Evolutionary conservation across 1,140 invertebrate genomes (phyloP).

Genomic region (Sitodiplosis mosellana): DNA sequence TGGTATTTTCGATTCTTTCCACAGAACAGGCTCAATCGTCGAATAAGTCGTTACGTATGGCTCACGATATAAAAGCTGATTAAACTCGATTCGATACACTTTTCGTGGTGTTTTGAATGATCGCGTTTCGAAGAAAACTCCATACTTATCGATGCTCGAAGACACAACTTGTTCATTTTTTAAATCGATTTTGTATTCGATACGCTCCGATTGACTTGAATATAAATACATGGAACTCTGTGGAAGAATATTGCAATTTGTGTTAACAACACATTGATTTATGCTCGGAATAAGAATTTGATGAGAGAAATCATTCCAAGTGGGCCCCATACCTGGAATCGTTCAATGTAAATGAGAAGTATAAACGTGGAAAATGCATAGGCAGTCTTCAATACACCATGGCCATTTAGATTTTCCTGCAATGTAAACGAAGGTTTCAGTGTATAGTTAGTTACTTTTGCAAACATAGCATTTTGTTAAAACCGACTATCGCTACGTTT

Average conservation of each 20-base stretch:
- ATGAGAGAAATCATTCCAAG: too few relatives aligned
- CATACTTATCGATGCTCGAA: not conserved
- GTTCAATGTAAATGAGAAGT: not conserved
- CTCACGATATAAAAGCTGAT: not conserved
- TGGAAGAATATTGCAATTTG: not conserved
- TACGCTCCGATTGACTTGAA: not conserved
- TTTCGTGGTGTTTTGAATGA: not conserved
- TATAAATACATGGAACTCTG: not conserved
- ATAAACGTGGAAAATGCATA: not conserved
- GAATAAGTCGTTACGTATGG: not conserved
- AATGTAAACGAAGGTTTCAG: too few relatives aligned
- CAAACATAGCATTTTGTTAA: too few relatives aligned
- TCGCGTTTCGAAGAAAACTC: not conserved
- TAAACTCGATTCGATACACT: not conserved
- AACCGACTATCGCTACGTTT: too few relatives aligned
- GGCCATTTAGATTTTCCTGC: not conserved
- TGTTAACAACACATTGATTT: too few relatives aligned
- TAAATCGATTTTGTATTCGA: not conserved
- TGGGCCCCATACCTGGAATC: not conserved
- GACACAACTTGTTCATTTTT: not conserved
- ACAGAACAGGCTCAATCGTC: not conserved
- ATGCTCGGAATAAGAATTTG: too few relatives aligned
- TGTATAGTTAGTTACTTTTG: too few relatives aligned
- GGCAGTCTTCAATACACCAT: not conserved
- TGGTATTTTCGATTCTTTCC: not conserved